phyloP scores from a whole-genome alignment of 2,888 invertebrate genomes.

The Drosophila cracens region DNA sequence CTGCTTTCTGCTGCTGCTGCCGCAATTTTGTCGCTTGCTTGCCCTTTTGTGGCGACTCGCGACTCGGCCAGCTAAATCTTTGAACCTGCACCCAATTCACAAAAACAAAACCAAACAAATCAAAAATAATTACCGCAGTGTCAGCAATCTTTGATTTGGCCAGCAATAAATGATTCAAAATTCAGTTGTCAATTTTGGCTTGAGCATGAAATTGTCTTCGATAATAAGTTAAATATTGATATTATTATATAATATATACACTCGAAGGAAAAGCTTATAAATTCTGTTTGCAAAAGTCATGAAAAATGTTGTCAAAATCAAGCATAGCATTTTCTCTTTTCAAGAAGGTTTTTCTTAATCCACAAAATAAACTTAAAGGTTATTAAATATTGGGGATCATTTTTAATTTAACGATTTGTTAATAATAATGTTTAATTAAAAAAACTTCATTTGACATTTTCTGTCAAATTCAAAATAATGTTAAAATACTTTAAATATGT shows the following conservation, averaged over 20 bases:
- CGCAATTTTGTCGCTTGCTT: conserved; percentile 28
- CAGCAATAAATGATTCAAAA: neutral
- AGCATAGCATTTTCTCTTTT: neutral
- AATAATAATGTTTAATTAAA: neutral
- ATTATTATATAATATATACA: neutral
- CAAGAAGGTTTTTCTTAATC: neutral
- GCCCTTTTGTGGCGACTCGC: conserved; percentile 61
- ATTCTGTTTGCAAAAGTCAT: neutral
- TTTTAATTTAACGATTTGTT: neutral
- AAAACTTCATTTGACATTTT: neutral
- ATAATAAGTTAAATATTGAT: neutral
- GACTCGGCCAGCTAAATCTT: conserved; percentile 26
- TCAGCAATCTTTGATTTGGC: conserved; percentile 50
- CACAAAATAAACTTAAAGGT: neutral
- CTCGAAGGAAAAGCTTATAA: neutral
- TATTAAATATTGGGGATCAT: neutral
- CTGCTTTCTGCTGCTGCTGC: conserved; percentile 22
- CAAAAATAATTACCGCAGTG: conserved; percentile 40
- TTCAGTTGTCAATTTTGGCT: neutral
- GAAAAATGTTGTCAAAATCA: neutral
- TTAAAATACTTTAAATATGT: neutral
- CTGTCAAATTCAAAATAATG: neutral
- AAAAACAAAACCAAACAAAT: conserved; percentile 7
- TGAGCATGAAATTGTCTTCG: neutral
- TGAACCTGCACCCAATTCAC: conserved; percentile 52